These are phyloP conservation scores for Eretmochelys imbricata DNA, from an alignment of 2,113 vertebrate species.

Conservation along the genomic window DNA sequence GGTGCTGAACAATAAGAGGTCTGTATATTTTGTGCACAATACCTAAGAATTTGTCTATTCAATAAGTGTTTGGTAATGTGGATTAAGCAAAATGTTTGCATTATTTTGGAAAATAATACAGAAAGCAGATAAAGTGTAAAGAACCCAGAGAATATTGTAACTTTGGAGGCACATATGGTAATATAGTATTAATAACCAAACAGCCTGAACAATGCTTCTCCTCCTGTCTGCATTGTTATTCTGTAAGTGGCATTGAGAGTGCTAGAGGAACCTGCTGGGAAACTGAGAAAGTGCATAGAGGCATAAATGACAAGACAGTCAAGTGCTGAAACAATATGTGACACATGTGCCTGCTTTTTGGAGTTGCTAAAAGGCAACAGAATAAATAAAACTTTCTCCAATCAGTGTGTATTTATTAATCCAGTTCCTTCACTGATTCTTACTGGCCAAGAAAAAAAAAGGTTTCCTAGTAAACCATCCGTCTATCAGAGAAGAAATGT, in stretches of 20 bases:
- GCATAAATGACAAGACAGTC: background rate
- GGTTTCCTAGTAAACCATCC: background rate
- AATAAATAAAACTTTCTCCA: background rate
- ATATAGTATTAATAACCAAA: background rate
- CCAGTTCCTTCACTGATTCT: background rate
- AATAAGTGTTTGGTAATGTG: background rate
- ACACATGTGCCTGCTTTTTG: background rate
- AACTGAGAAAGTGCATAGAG: background rate
- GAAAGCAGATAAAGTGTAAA: background rate
- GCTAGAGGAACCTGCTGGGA: background rate
- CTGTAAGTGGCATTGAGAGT: background rate
- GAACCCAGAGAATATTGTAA: background rate
- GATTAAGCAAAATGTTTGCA: background rate
- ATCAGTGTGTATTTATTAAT: rapidly evolving
- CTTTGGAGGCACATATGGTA: background rate
- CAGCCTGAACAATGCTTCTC: background rate
- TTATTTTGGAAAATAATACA: background rate
- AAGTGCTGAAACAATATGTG: background rate
- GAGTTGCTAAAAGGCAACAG: background rate
- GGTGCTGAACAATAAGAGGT: background rate
- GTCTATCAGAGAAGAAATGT: background rate
- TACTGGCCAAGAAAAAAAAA: background rate
- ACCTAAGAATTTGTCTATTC: background rate
- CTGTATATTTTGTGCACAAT: background rate
- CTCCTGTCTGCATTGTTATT: background rate